Conservation (phyloP, 2,888 invertebrate species). For the Frankliniella fusca region DNA sequence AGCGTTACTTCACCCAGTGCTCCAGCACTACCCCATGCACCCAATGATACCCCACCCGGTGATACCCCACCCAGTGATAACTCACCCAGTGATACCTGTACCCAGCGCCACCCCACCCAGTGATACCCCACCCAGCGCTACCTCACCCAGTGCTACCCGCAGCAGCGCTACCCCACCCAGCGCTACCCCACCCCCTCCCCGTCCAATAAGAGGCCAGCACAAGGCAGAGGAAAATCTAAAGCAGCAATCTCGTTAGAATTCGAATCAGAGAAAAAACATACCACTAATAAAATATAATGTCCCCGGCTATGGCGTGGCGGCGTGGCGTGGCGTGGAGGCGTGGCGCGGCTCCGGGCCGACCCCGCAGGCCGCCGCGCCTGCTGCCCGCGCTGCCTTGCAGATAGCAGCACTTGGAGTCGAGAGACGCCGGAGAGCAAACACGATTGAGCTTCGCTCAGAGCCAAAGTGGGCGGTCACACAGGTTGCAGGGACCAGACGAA, state of each 20-base stretch:
- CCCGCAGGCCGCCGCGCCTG: background rate
- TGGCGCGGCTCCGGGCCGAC: background rate
- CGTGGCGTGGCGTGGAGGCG: background rate
- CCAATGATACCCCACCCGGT: background rate
- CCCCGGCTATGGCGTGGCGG: constrained; percentile 20
- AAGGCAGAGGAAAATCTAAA: background rate
- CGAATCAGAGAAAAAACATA: constrained; percentile 17
- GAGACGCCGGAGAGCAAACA: no score
- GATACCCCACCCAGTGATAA: background rate
- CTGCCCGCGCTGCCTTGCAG: no score
- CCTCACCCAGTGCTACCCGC: no score
- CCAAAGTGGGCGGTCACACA: no score
- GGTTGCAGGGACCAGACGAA: no score
- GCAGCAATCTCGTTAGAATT: constrained; percentile 26
- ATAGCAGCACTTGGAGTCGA: no score
- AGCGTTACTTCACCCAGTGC: no score
- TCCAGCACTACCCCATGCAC: background rate
- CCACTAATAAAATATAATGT: constrained; percentile 25
- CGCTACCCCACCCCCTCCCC: background rate
- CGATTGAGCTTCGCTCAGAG: no score
- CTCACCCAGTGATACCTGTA: no score
- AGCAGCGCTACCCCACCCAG: no score
- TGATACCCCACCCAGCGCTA: background rate
- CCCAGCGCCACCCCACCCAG: background rate
- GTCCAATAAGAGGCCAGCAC: background rate